Conservation (phyloP, 2,797 vertebrate genomes). For the Pipistrellus pipistrellus region DNA sequence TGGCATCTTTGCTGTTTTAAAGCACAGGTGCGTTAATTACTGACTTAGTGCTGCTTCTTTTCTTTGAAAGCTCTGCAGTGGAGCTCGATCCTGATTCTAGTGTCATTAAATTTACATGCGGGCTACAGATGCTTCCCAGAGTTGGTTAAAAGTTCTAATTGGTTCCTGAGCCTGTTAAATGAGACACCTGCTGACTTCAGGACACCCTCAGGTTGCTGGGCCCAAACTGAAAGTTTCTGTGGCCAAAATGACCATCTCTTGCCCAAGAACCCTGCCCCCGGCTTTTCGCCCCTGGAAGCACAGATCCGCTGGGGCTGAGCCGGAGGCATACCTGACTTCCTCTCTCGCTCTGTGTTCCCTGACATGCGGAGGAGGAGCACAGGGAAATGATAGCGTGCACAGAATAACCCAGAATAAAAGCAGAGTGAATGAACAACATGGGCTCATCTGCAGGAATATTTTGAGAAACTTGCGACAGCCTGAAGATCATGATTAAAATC, state of each 20-base stretch:
- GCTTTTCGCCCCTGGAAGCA: background rate
- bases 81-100: slow-evolving; percentile 78
- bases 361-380: slow-evolving; percentile 69
- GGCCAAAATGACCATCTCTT: slow-evolving; percentile 75
- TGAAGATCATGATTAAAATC: slow-evolving; percentile 78
- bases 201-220: slow-evolving; percentile 74
- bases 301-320: slow-evolving; percentile 28
- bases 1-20: slow-evolving; percentile 76
- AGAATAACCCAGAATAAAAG: slow-evolving; percentile 74
- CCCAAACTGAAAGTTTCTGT: slow-evolving; percentile 79
- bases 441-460: slow-evolving; percentile 75
- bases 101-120: slow-evolving; percentile 66
- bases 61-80: slow-evolving; percentile 76
- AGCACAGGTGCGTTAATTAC: slow-evolving; percentile 83
- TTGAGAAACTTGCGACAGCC: slow-evolving; percentile 81
- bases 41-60: slow-evolving; percentile 71
- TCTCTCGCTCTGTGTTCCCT: slow-evolving; percentile 70
- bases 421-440: slow-evolving; percentile 70
- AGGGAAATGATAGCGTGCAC: slow-evolving; percentile 66
- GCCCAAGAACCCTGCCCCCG: slow-evolving; percentile 44
- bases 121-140: slow-evolving; percentile 66
- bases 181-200: slow-evolving; percentile 78
- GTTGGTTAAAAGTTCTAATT: slow-evolving; percentile 83
- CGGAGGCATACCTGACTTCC: slow-evolving; percentile 59
- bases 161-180: slow-evolving; percentile 74